phyloP scores from a whole-genome alignment of 2,113 vertebrate species.

The Henicopernis longicauda region DNA sequence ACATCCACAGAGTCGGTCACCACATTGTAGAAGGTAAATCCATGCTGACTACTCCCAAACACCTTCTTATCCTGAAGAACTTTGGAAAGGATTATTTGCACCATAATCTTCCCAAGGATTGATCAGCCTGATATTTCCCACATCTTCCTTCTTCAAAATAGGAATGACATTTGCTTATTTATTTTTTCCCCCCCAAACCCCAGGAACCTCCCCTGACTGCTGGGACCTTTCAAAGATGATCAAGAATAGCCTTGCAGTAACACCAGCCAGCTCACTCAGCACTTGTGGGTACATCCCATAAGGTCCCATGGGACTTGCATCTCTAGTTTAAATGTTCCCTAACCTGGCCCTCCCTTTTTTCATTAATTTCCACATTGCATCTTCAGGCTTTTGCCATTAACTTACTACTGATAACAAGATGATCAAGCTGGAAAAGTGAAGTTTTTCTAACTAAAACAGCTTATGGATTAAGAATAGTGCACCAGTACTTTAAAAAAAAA shows the following conservation, averaged over 20 bases:
- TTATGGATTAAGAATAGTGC: background rate
- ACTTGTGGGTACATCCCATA: background rate
- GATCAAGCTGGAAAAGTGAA: background rate
- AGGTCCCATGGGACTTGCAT: background rate
- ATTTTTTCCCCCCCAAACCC: background rate
- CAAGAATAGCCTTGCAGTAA: background rate
- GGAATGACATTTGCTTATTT: background rate
- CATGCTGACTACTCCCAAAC: background rate
- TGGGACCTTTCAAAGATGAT: background rate
- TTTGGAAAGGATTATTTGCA: background rate
- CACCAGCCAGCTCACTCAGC: background rate
- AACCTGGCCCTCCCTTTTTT: background rate
- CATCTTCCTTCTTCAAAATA: background rate
- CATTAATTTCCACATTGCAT: background rate
- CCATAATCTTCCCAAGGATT: background rate
- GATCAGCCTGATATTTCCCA: background rate
- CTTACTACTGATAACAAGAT: background rate
- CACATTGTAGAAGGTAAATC: background rate
- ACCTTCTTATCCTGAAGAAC: background rate
- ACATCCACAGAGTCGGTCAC: background rate
- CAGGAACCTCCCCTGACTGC: background rate
- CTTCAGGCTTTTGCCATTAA: background rate
- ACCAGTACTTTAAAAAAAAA: background rate
- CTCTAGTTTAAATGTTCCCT: background rate
- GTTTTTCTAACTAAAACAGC: background rate